Evolutionary conservation across 2,113 vertebrate species (phyloP).

Genomic region (Glaucidium brasilianum): DNA sequence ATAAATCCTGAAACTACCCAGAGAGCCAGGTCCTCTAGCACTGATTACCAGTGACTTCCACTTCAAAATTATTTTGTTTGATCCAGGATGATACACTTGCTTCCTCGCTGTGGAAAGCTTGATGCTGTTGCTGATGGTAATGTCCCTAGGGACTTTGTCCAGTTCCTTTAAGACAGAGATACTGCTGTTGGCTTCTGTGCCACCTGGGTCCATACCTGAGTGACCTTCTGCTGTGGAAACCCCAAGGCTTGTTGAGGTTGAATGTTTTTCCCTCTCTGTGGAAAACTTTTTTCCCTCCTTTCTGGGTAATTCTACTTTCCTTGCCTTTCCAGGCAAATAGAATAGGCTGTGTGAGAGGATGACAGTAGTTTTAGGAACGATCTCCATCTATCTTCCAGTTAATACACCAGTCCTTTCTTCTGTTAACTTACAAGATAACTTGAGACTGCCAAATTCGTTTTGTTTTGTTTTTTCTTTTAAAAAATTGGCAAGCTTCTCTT

Average conservation of each 20-base stretch:
- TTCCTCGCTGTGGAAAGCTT: background rate
- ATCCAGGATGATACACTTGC: fast-evolving
- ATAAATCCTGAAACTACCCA: background rate
- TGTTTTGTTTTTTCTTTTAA: background rate
- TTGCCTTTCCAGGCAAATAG: background rate
- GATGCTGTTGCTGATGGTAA: fast-evolving
- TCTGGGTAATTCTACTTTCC: background rate
- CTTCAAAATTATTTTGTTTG: background rate
- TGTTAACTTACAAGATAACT: background rate
- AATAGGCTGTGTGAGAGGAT: background rate
- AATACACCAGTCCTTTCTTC: background rate
- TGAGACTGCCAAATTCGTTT: background rate
- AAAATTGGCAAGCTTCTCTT: background rate
- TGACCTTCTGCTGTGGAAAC: background rate
- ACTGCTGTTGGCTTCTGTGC: background rate
- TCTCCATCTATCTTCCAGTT: background rate
- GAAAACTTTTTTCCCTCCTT: background rate
- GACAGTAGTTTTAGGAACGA: background rate
- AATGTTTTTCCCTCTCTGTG: background rate
- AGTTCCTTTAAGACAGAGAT: background rate
- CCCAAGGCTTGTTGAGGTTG: background rate
- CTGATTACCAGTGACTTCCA: background rate
- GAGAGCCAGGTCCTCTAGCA: background rate
- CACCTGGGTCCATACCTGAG: background rate
- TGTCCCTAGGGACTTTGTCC: background rate